Evolutionary conservation across 2,888 invertebrate genomes (phyloP), one percentile per base, ranked within the genome.

Genomic region (Sarcophaga caerulescens): DNA sequence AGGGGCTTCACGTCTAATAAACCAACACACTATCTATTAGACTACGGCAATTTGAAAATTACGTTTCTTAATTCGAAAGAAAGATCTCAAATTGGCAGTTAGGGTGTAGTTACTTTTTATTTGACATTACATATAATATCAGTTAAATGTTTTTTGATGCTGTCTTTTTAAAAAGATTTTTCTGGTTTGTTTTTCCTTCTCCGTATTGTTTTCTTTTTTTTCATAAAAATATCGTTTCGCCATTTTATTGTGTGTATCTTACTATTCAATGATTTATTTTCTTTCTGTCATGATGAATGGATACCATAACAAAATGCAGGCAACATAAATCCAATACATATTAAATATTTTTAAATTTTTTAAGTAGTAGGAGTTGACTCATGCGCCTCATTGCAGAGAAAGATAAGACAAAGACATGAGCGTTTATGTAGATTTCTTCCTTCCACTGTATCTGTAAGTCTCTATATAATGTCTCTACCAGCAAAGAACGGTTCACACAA

Each of bases 341-440:
- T 81, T 63, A 57, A 69, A 77, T 69, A 25, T 69, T 62, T 73
- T 68, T 23, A n/a, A 78, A 69, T 59, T 78, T 73, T n/a, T 68
- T 78, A 0, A 77, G 60, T n/a, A 76, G 44, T 74, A n/a, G 73
- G 69, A 65, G 76, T 62, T 66, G 59, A 73, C 65, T 74, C 63
- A 69, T 85, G 63, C 63, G 69, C 74, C 21, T 63, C 21, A 71
- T 45, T 17, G 14, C 69, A 62, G 35, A 60, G 59, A 77, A 23
- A 81, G 85, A 85, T 85, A 85, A 85, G 85, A 69, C 59, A 85
- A 77, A 62, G 81, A 69, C 85, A 85, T 81, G 69, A 85, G 81
- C 74, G 85, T 85, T 85, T 81, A 85, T 85, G 85, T 65, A 85
- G 81, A 85, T 85, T 83, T 78, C 11, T 59, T 68, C 81, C 19